Base-by-base conservation (phyloP, 2,113 vertebrate genomes). In the Sterrhoptilus dennistouni region DNA sequence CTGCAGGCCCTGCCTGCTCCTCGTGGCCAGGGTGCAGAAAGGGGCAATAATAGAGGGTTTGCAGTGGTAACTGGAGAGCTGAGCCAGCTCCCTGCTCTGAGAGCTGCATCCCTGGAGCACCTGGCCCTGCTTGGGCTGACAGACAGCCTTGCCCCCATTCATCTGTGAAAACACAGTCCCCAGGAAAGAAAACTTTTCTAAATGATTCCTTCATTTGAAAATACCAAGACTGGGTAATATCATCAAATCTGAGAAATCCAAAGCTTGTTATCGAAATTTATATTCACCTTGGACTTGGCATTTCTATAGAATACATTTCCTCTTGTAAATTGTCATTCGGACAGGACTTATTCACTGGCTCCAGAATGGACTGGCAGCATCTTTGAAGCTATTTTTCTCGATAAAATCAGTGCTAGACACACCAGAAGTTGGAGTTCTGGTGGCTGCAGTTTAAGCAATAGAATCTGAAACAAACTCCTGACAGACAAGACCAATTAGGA, bases 121-220 rank as follows among this genome's bases (percentile, higher is more conserved):
- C 97, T 97, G 97, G 97, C 95, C 92, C 80, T 65, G 63, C 70
- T 95, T 31, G 47, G 95, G 95, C 83, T 97, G 96, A 95, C 97
- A 97, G 95, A 97, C 89, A 97, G 94, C 96, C 86, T 93, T 97
- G 91, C 95, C 94, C 95, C 94, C 93, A 94, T 92, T 94, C 96
- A 96, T 65, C 36, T 53, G 64, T 89, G 82, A 95, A 95, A 96
- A 90, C 82, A 95, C 82, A 87, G 24, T 64, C 49, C 50, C 60
- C 29, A 52, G 33, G 14, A 12, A 36, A 40, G 50, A 22, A 47
- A 35, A 8, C 4, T 7, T 12, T 71, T 36, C 36, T 57, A 66
- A 77, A 57, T n/a, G 0, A 44, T 45, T 7, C 4, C 70, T 76
- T 76, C 19, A 9, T 33, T 57, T 59, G 33, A 80, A 94, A 95